Base-by-base conservation (phyloP, 2,888 invertebrate genomes). In the Pristionchus maxplancki region DNA sequence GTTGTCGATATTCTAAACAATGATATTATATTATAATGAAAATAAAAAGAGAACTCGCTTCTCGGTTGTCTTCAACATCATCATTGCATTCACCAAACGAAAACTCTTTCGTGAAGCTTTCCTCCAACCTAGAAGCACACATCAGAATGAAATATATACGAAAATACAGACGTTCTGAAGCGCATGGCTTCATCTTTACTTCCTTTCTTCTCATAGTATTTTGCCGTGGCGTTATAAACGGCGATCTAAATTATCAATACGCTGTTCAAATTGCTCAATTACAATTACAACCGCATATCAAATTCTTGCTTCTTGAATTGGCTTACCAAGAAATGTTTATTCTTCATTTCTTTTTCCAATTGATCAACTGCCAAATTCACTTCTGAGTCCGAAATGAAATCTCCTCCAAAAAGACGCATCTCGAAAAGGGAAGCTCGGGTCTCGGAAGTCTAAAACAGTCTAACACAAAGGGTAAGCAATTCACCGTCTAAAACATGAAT, bases 391-490 rank as follows among this genome's bases (percentile, higher is more conserved):
- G 78, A 48, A 15, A 40, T 24, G 40, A 74, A 74, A 24, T 40
- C 15, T 20, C 44, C 44, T 11, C 1, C 44, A 24, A 37, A 34
- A 9, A 78, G 44, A 17, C 44, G 44, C n/a, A 48, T 28, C 28
- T 44, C 44, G 28, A 78, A 78, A 40, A 40, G 40, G n/a, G 78
- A 78, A 44, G 44, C 78, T 9, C 37, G 6, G 20, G 78, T 44
- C 78, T 78, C 78, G n/a, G 78, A 44, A 9, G 44, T 78, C 78
- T 78, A 28, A 40, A 74, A 3, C n/a, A n/a, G n/a, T n/a, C n/a
- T n/a, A n/a, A n/a, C n/a, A n/a, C n/a, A n/a, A n/a, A n/a, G n/a
- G n/a, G n/a, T n/a, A n/a, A n/a, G n/a, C n/a, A n/a, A n/a, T n/a
- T n/a, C n/a, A n/a, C n/a, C n/a, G n/a, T n/a, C n/a, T n/a, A n/a